Conservation (phyloP, 2,797 vertebrate genomes). For the Oceanodroma leucorhoa region DNA sequence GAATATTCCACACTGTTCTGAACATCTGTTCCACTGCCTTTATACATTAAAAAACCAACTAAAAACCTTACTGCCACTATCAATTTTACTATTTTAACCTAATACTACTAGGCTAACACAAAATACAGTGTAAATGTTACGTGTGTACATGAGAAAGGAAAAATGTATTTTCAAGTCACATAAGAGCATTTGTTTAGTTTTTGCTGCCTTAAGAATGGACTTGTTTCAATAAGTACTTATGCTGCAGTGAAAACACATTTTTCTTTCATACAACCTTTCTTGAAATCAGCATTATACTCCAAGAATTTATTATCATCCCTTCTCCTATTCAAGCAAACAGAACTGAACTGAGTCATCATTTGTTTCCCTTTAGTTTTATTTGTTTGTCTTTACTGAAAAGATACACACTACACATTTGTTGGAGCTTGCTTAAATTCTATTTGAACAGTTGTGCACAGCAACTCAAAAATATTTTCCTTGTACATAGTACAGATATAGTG, state of each 20-base stretch:
- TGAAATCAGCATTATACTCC: not conserved
- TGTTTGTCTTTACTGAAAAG: not conserved
- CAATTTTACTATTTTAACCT: not conserved
- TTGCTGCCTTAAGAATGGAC: not conserved
- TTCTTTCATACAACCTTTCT: not conserved
- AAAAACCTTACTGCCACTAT: not conserved
- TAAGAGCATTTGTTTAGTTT: not conserved
- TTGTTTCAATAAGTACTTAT: not conserved
- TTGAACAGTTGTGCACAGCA: not conserved
- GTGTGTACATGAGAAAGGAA: not conserved
- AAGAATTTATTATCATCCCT: not conserved
- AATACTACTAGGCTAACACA: not conserved
- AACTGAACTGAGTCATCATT: not conserved
- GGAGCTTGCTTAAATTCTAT: not conserved
- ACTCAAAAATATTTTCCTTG: not conserved
- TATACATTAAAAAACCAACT: not conserved
- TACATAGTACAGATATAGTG: not conserved
- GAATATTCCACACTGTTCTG: constrained; percentile 21
- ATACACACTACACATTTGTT: not conserved
- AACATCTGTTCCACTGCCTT: constrained; percentile 30
- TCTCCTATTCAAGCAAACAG: not conserved
- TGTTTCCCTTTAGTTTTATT: not conserved
- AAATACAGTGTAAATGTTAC: not conserved
- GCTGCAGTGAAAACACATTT: not conserved
- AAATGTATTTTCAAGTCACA: not conserved